Evolutionary conservation across 2,797 vertebrate species (phyloP).

Genomic region (Glossophaga mutica): DNA sequence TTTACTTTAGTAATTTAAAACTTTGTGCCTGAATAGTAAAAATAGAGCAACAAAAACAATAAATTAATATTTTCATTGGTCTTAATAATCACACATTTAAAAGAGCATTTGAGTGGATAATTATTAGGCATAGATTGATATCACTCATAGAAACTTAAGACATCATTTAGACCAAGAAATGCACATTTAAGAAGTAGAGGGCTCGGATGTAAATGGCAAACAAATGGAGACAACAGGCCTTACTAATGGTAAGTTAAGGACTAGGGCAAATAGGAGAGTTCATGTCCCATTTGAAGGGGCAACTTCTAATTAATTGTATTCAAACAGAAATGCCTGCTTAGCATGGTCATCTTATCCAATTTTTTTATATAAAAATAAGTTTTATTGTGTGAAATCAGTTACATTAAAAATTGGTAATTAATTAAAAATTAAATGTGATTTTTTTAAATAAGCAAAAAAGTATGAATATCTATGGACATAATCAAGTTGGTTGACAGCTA

Average conservation of each 20-base stretch:
- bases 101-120: neutral
- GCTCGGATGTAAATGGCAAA: neutral
- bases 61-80: neutral
- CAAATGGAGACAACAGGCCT: neutral
- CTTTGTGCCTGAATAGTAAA: neutral
- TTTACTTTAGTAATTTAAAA: neutral
- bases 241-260: neutral
- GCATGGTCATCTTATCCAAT: neutral
- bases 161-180: neutral
- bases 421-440: neutral
- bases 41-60: neutral
- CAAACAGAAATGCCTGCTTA: neutral
- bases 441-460: neutral
- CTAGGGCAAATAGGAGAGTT: neutral
- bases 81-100: neutral
- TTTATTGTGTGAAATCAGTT: neutral
- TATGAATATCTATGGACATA: neutral
- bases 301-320: neutral
- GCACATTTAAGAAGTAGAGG: neutral
- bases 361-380: neutral
- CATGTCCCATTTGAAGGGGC: neutral
- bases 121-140: neutral
- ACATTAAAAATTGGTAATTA: neutral
- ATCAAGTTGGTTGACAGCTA: neutral
- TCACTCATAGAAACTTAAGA: neutral